These are phyloP conservation scores for Dysidea cf. avara DNA, from an alignment of 37 sponge, comb jelly and placozoan species.

Conservation along the genomic window DNA sequence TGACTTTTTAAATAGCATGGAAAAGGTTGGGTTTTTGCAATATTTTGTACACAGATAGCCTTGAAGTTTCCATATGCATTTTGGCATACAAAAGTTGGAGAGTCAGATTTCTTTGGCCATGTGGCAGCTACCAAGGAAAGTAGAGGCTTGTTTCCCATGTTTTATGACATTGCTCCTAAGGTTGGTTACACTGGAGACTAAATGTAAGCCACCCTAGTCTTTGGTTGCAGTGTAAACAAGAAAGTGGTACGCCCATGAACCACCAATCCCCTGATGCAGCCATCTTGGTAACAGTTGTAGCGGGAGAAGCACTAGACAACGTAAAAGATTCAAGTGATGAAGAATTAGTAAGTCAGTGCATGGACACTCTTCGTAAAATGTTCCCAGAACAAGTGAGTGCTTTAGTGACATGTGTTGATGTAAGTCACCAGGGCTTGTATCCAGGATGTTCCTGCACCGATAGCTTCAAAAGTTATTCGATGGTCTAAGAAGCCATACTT, in stretches of 20 bases:
- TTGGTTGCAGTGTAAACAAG: too few relatives aligned
- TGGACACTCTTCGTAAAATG: conserved; percentile 56
- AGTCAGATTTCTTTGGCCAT: conserved; percentile 88
- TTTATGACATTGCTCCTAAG: conserved; percentile 73
- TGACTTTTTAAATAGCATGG: too few relatives aligned
- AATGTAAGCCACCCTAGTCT: not conserved
- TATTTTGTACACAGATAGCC: conserved; percentile 57
- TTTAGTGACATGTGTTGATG: not conserved
- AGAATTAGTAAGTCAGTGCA: conserved; percentile 48
- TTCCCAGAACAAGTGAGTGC: conserved; percentile 51
- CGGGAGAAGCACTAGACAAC: conserved; percentile 62
- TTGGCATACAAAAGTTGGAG: conserved; percentile 65
- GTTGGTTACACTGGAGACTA: not conserved
- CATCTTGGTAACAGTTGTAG: conserved; percentile 73
- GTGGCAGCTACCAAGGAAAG: conserved; percentile 27
- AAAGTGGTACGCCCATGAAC: not conserved
- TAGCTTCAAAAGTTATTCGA: conserved; percentile 51
- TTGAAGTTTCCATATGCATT: conserved; percentile 72
- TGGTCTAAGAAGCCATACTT: conserved; percentile 74
- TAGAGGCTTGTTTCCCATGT: conserved; percentile 80
- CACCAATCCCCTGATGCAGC: not conserved
- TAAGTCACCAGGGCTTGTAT: not conserved
- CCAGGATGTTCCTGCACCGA: conserved; percentile 55
- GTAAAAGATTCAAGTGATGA: conserved; percentile 41
- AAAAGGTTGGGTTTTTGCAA: too few relatives aligned